Evolutionary conservation across 2,888 invertebrate species (phyloP).

Genomic region (Diarsia brunnea): DNA sequence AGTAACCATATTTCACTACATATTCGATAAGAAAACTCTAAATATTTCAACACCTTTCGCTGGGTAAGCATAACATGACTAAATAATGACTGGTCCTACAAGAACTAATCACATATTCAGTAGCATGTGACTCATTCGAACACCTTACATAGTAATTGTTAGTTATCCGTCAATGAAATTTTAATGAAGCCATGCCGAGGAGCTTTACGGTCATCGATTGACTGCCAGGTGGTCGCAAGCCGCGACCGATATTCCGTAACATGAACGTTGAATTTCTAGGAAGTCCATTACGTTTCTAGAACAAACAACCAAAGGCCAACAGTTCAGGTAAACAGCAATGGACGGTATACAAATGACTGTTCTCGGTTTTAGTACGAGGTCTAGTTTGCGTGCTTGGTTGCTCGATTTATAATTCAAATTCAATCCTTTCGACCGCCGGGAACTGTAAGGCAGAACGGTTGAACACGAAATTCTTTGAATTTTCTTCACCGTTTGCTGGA

Average conservation of each 20-base stretch:
- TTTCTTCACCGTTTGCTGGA: constrained; percentile 17
- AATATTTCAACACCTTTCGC: constrained; percentile 14
- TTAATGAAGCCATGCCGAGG: constrained; percentile 39
- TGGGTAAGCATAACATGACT: constrained; percentile 10
- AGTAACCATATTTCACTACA: not conserved
- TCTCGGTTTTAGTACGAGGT: constrained; percentile 1
- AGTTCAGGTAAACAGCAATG: constrained; percentile 35
- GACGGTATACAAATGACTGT: constrained; percentile 17
- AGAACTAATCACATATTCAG: constrained; percentile 12
- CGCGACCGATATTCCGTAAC: not conserved
- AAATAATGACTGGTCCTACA: constrained; percentile 10
- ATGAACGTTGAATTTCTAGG: constrained; percentile 9
- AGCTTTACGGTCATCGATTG: constrained; percentile 14
- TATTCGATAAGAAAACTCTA: constrained; percentile 13
- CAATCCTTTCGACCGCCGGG: constrained; percentile 55
- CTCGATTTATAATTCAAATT: constrained; percentile 63
- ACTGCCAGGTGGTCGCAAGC: constrained; percentile 45
- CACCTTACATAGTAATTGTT: constrained; percentile 7
- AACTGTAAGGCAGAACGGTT: constrained; percentile 13
- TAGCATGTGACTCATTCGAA: constrained; percentile 11
- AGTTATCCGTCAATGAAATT: constrained; percentile 35
- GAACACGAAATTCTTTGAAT: constrained; percentile 37
- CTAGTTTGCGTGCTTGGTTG: constrained; percentile 43
- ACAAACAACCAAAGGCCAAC: constrained; percentile 2
- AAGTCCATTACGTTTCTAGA: constrained; percentile 25